Conservation (phyloP, 2,888 invertebrate species). For the Hemaris fuciformis region DNA sequence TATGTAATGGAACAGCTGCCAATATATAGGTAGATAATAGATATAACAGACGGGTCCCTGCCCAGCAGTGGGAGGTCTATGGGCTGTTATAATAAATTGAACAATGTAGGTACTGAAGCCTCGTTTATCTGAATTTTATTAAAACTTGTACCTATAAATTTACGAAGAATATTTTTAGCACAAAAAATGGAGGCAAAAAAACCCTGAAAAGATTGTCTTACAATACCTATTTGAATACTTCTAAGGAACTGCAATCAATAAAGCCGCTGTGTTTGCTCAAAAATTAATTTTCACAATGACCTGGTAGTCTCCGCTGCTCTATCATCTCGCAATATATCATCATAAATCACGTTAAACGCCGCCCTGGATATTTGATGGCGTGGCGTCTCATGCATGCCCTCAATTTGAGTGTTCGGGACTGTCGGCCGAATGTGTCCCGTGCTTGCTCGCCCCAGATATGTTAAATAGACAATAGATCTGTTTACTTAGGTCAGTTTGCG, state of each 20-base stretch:
- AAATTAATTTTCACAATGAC: conserved; percentile 41
- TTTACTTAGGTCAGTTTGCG: conserved; percentile 40
- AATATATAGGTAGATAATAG: too few species aligned
- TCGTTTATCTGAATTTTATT: too few species aligned
- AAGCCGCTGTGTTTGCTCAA: conserved; percentile 25
- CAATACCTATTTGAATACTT: not conserved
- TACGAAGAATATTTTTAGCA: too few species aligned
- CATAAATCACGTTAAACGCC: conserved; percentile 63
- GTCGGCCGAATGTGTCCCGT: conserved; percentile 36
- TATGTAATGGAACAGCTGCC: too few species aligned
- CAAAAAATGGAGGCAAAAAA: too few species aligned
- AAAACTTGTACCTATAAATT: too few species aligned
- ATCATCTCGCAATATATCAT: conserved; percentile 61
- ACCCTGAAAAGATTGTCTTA: not conserved
- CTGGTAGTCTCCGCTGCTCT: conserved; percentile 39
- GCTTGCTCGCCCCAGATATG: conserved; percentile 39
- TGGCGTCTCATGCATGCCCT: conserved; percentile 41
- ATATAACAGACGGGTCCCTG: too few species aligned
- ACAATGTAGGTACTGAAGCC: too few species aligned
- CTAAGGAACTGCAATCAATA: not conserved
- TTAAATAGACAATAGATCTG: conserved; percentile 45
- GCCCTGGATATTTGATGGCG: conserved; percentile 47
- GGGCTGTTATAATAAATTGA: too few species aligned
- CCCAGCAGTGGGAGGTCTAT: too few species aligned
- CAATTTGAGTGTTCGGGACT: conserved; percentile 42